These are phyloP conservation scores for Xiphophorus couchianus DNA, from an alignment of 2,113 vertebrate genomes.

Conservation along the genomic window DNA sequence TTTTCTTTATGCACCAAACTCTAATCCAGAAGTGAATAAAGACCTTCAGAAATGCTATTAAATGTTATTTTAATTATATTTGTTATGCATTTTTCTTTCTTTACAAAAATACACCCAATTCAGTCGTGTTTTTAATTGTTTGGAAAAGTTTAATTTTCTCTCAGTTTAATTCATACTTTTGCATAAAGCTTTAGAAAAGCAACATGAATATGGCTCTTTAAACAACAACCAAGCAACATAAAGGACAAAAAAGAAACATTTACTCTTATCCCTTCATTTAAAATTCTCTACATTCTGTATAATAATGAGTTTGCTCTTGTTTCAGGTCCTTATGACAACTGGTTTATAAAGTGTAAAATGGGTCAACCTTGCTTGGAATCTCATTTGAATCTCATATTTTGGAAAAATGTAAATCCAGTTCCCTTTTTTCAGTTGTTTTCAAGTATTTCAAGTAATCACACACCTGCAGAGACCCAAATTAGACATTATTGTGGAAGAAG, in stretches of 20 bases:
- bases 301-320: neutral
- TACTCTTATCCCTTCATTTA: neutral
- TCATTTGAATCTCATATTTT: neutral
- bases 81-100: neutral
- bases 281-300: neutral
- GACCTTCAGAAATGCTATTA: neutral
- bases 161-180: neutral
- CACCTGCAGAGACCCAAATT: neutral
- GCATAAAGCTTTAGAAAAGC: neutral
- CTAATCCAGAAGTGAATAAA: neutral
- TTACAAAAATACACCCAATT: neutral
- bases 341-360: neutral
- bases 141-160: neutral
- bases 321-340: neutral
- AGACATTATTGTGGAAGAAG: neutral
- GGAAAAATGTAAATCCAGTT: neutral
- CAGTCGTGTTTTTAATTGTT: neutral
- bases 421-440: neutral
- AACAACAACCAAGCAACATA: neutral
- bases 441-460: neutral
- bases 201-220: neutral
- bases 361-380: neutral
- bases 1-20: conserved; percentile 23
- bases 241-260: neutral
- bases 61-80: neutral